Conservation (phyloP, 2,888 invertebrate genomes). For the Globia sparganii region DNA sequence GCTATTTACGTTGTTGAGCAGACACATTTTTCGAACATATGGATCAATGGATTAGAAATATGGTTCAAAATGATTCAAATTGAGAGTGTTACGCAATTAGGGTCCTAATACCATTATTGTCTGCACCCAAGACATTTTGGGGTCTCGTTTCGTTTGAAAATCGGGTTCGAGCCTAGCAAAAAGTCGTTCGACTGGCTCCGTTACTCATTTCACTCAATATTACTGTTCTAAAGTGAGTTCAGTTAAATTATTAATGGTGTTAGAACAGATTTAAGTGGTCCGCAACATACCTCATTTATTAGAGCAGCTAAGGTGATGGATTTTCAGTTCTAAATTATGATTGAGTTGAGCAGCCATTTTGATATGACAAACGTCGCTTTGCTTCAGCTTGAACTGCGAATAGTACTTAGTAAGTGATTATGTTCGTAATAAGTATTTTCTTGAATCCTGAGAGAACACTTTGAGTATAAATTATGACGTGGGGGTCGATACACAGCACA, state of each 20-base stretch:
- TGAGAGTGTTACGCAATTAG: too few relatives aligned
- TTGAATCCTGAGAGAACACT: neutral
- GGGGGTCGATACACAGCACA: too few relatives aligned
- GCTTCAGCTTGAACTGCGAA: neutral
- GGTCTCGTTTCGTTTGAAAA: neutral
- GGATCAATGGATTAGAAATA: too few relatives aligned
- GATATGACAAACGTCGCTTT: neutral
- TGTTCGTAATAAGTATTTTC: neutral
- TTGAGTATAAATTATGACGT: neutral
- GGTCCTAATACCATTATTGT: neutral
- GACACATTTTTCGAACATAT: too few relatives aligned
- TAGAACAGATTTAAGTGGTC: conserved; percentile 61
- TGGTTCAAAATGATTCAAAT: too few relatives aligned
- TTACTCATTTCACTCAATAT: conserved; percentile 40
- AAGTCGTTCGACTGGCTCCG: conserved; percentile 41
- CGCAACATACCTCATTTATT: conserved; percentile 54
- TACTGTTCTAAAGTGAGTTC: conserved; percentile 38
- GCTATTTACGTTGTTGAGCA: too few relatives aligned
- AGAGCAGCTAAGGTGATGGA: conserved; percentile 52
- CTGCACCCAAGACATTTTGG: neutral
- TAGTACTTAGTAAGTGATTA: conserved; percentile 14
- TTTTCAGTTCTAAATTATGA: conserved; percentile 48
- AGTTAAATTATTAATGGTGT: conserved; percentile 62
- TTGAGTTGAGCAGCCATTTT: conserved; percentile 36
- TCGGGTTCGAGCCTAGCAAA: accelerated